Percentiles rank a stretch among this genome's conserved stretches.
Conservation (phyloP, 2,888 invertebrate genomes). For the Podabrus alpinus region DNA sequence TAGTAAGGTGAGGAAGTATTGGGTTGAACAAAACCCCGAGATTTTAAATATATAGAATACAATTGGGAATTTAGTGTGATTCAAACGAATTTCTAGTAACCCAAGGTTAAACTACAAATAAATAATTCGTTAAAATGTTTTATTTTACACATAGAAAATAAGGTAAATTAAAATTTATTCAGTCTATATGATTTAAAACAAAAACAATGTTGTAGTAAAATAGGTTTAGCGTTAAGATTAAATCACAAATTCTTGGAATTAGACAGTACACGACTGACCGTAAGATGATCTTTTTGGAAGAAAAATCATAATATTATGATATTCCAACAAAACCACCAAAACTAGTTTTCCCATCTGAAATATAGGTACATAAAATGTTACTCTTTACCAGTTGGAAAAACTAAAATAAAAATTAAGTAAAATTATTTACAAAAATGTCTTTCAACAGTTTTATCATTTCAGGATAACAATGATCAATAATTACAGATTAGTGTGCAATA, state of each 20-base stretch:
- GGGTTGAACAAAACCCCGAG: not conserved
- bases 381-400: not conserved
- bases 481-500: not conserved
- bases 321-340: not conserved
- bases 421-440: not conserved
- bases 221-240: not conserved
- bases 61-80: too few relatives aligned
- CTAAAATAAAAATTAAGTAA: not conserved
- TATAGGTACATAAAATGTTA: not conserved
- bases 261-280: not conserved
- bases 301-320: not conserved
- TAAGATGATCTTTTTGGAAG: not conserved
- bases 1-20: not conserved
- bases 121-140: not conserved
- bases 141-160: not conserved
- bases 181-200: not conserved
- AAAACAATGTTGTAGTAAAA: not conserved
- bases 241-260: not conserved
- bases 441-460: not conserved
- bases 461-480: not conserved
- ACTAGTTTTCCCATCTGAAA: not conserved
- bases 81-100: not conserved
- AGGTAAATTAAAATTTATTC: not conserved
- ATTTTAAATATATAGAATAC: not conserved
- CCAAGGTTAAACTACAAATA: not conserved